Conservation (phyloP, 2,797 vertebrate genomes). For the Selene dorsalis region DNA sequence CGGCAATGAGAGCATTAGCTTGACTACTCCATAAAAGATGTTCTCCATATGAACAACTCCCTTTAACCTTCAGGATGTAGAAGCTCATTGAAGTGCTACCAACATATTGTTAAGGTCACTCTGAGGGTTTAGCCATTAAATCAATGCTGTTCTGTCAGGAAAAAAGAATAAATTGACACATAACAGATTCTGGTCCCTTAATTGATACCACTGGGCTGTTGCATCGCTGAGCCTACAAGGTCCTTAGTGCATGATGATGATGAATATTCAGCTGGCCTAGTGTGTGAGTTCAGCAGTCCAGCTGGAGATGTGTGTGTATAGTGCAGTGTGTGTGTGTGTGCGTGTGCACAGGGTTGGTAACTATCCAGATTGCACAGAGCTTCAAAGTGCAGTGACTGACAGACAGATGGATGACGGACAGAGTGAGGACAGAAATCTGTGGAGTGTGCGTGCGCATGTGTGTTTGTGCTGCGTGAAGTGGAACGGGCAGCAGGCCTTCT, state of each 20-base stretch:
- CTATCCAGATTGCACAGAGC: slow-evolving; percentile 74
- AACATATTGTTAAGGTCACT: slow-evolving; percentile 43
- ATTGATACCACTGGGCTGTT: slow-evolving; percentile 69
- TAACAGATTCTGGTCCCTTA: slow-evolving; percentile 56
- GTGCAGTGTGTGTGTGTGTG: slow-evolving; percentile 39
- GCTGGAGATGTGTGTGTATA: slow-evolving; percentile 61
- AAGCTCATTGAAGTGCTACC: slow-evolving; percentile 23
- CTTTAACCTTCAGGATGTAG: slow-evolving; percentile 10
- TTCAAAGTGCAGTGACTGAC: slow-evolving; percentile 79
- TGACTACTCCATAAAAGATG: not conserved
- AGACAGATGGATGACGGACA: slow-evolving; percentile 73
- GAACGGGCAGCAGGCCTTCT: slow-evolving; percentile 63
- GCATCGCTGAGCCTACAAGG: slow-evolving; percentile 64
- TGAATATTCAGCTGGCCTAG: slow-evolving; percentile 71
- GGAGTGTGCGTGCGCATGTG: slow-evolving; percentile 36
- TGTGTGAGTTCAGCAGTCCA: slow-evolving; percentile 68
- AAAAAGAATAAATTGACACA: slow-evolving; percentile 44
- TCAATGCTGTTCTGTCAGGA: slow-evolving; percentile 39
- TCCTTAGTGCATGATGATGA: slow-evolving; percentile 56
- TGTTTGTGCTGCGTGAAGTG: slow-evolving; percentile 55
- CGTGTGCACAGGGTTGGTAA: slow-evolving; percentile 29
- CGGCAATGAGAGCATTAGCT: not conserved
- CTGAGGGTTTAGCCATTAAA: slow-evolving; percentile 36
- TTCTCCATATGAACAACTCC: not conserved
- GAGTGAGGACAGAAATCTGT: slow-evolving; percentile 59